phyloP scores from a whole-genome alignment of 2,113 vertebrate genomes.

The Mirounga angustirostris region DNA sequence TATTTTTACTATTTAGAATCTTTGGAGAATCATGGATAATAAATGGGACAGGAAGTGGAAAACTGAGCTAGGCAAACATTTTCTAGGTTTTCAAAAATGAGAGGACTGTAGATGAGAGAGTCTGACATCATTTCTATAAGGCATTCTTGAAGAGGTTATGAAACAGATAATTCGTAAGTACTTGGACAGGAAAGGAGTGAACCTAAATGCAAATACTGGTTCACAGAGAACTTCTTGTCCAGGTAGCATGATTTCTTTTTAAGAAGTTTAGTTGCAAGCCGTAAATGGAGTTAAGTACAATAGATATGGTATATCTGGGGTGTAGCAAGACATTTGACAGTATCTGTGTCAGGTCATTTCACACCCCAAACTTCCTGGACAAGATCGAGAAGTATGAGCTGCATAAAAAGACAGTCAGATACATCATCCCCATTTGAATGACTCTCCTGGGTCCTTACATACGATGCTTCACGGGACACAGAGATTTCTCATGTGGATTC shows the following conservation, averaged over 20 bases:
- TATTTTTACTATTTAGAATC: conserved; percentile 8
- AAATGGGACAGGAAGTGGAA: conserved; percentile 17
- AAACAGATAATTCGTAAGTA: not conserved
- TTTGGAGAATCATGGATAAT: conserved; percentile 37
- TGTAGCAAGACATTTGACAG: not conserved
- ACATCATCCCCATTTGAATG: not conserved
- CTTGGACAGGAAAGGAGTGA: not conserved
- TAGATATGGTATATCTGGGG: not conserved
- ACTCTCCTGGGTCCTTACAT: not conserved
- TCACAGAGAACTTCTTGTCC: not conserved
- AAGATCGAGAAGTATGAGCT: not conserved
- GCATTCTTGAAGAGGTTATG: not conserved
- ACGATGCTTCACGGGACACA: not conserved
- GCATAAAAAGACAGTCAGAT: not conserved
- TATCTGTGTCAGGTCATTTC: not conserved
- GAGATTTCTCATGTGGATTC: not conserved
- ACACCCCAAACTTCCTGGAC: not conserved
- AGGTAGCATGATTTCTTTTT: not conserved
- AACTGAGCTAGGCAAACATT: not conserved
- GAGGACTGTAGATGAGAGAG: not conserved
- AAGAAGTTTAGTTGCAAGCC: conserved; percentile 31
- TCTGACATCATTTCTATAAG: not conserved
- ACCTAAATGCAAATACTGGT: not conserved
- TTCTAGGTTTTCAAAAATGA: conserved; percentile 41
- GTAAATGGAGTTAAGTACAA: not conserved